Evolutionary conservation across 2,113 vertebrate species (phyloP), one percentile per base, ranked within the genome.

Genomic region (Galemys pyrenaicus): DNA sequence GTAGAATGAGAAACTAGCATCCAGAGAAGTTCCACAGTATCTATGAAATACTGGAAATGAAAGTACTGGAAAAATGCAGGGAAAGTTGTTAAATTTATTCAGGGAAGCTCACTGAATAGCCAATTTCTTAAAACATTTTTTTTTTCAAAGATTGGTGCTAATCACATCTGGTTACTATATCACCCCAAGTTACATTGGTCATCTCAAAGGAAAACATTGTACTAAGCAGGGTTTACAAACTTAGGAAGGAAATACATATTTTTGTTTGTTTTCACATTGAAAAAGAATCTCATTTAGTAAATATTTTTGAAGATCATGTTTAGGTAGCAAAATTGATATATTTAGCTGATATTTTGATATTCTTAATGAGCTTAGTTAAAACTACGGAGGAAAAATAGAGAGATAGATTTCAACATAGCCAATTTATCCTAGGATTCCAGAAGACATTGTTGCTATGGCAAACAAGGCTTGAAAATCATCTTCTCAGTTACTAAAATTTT

Each of bases 21-120:
- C n/a, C n/a, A n/a, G n/a, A n/a, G n/a, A n/a, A n/a, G n/a, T 93
- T n/a, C 80, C 56, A 1, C 91, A 37, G 9, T 49, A 64, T 78
- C 86, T 93, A n/a, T n/a, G n/a, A n/a, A n/a, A n/a, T n/a, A n/a
- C n/a, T n/a, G n/a, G n/a, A n/a, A 37, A 93, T 89, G 56, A 46
- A 80, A 7, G 39, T 89, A 67, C 67, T 95, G 80, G 93, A 67
- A 93, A 87, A 81, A 16, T 32, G 74, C 49, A 86, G 81, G 93
- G 67, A 95, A 81, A 93, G 73, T 81, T 62, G 58, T 91, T 62
- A 93, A 93, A 70, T 82, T 91, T 82, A 82, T 87, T 91, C 89
- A 95, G 89, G 73, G 86, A 95, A 80, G 56, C 20, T 80, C 91
- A 49, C 1, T 60, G n/a, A 95, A 80, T 4, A 60, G 73, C 49